phyloP scores from a whole-genome alignment of 2,113 vertebrate genomes.

The Chaenogobius annularis region DNA sequence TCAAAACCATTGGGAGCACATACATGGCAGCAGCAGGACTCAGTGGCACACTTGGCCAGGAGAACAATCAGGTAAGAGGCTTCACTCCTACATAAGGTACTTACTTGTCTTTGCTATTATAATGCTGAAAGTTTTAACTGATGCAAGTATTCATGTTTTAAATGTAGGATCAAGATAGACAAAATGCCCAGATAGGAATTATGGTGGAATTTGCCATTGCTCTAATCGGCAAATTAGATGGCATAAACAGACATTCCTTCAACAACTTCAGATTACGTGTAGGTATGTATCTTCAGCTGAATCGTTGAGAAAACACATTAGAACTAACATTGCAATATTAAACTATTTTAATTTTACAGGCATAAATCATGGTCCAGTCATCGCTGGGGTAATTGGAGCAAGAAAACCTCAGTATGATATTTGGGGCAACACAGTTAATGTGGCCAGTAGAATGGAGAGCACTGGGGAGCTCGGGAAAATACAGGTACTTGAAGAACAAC shows the following conservation, averaged over 20 bases:
- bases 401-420: constrained; percentile 98
- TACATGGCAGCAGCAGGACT: constrained; percentile 98
- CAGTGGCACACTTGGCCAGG: constrained; percentile 84
- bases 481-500: constrained; percentile 79
- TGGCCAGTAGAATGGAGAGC: constrained; percentile 96
- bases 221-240: constrained; percentile 93
- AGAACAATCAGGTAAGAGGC: constrained; percentile 86
- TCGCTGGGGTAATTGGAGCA: constrained; percentile 97
- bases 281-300: constrained; percentile 78
- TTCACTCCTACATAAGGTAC: background rate
- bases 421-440: constrained; percentile 98
- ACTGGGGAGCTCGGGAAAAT: constrained; percentile 95
- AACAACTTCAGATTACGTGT: constrained; percentile 93
- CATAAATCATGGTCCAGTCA: constrained; percentile 95
- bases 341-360: constrained; percentile 70
- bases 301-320: background rate
- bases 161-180: constrained; percentile 84
- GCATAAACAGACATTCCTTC: constrained; percentile 98
- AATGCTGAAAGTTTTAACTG: background rate
- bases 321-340: too few species aligned
- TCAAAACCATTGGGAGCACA: constrained; percentile 98
- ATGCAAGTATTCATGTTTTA: background rate
- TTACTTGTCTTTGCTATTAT: background rate
- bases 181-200: constrained; percentile 91
- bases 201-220: constrained; percentile 97